These are phyloP conservation scores for Epinotia bilunana DNA, from an alignment of 2,888 invertebrate species.

Conservation along the genomic window DNA sequence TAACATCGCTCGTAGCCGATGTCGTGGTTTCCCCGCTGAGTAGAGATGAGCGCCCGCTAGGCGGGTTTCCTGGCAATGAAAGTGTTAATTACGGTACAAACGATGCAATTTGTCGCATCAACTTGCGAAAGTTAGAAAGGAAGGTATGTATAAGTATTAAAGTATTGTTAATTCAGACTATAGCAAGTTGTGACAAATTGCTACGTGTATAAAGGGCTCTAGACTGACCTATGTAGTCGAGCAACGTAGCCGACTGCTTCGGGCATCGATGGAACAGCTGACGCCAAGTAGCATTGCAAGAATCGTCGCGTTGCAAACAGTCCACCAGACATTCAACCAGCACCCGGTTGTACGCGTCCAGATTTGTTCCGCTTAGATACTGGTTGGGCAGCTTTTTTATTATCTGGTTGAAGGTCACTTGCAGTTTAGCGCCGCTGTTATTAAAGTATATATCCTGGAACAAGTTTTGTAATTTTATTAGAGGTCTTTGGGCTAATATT, in stretches of 20 bases:
- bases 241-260: conserved; percentile 86
- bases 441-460: conserved; percentile 77
- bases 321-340: conserved; percentile 85
- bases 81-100: too few relatives aligned
- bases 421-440: conserved; percentile 75
- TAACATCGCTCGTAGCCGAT: too few relatives aligned
- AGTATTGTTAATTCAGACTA: too few relatives aligned
- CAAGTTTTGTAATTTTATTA: conserved; percentile 1
- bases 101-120: too few relatives aligned
- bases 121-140: too few relatives aligned
- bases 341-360: conserved; percentile 80
- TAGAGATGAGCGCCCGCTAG: too few relatives aligned
- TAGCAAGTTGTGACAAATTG: too few relatives aligned
- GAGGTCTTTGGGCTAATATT: background rate
- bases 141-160: too few relatives aligned
- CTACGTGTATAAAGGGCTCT: background rate
- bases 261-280: conserved; percentile 87
- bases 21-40: too few relatives aligned
- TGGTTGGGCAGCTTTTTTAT: conserved; percentile 85
- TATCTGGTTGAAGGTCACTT: conserved; percentile 86
- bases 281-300: conserved; percentile 87
- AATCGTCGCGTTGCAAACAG: conserved; percentile 86
- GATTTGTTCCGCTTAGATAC: conserved; percentile 74
- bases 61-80: too few relatives aligned
- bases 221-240: conserved; percentile 83